Evolutionary conservation across 2,888 invertebrate species (phyloP), one percentile per base, ranked within the genome.

Genomic region (Lepetodrilus schrolli): DNA sequence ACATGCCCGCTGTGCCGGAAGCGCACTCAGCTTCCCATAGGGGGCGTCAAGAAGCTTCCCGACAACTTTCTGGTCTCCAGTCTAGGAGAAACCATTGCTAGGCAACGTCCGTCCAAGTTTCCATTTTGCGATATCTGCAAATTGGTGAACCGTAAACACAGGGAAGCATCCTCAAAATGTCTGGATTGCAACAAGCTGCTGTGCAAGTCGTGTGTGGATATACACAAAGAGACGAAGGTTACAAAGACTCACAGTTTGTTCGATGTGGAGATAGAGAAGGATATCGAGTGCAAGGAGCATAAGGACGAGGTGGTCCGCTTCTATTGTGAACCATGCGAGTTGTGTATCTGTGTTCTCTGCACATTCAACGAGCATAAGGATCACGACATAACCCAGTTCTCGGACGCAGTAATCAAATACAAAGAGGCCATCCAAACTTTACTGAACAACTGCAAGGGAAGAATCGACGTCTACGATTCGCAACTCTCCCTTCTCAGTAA

Each of bases 11-110:
- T 91, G 30, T 91, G 91, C 80, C 87, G 91, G 65, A 91, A 91
- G 80, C 82, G 91, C 43, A 91, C 91, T 2, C 89, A 90, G 73
- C 85, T 91, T 48, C 91, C 91, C 43, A 82, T 90, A 51, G 91
- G 91, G 8, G 91, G 91, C 49, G 90, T 91, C 20, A 90, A 90
- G 82, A 90, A 90, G 80, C 87, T 91, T 58, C 91, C 90, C 1
- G 91, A 91, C 80, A 91, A 91, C 83, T 91, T 91, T 78, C 83
- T 91, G 72, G 89, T 91, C 43, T 89, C 90, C 69, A 90, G 88
- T 80, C 85, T 91, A 30, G 84, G 88, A 36, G 91, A 91, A 76
- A 80, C 89, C 48, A 85, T 90, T 20, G 84, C 84, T 10, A 80
- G 89, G 37, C 89, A 89, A 79, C 83, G 84, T 26, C 89, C 90